Conservation (phyloP, 2,113 vertebrate genomes). For the Gracilinanus agilis region DNA sequence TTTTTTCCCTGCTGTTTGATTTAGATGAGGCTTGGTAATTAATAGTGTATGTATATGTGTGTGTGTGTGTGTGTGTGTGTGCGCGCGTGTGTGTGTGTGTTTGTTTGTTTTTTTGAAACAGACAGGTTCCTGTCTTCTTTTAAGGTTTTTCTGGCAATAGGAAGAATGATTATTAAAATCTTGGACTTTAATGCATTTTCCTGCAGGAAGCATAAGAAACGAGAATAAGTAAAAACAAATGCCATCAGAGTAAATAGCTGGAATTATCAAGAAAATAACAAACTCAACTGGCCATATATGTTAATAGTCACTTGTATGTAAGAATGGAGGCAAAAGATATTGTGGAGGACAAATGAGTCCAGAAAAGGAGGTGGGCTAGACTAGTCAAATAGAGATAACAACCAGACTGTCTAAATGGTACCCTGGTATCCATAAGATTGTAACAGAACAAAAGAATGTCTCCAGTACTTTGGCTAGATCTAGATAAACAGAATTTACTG, state of each 20-base stretch:
- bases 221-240: slow-evolving; percentile 7
- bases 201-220: background rate
- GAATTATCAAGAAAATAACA: background rate
- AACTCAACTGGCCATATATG: background rate
- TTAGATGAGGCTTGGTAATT: background rate
- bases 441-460: background rate
- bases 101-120: too few relatives aligned
- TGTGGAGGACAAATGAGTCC: background rate
- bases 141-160: background rate
- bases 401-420: background rate
- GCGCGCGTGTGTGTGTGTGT: background rate
- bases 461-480: background rate
- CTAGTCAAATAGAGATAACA: background rate
- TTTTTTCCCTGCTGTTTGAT: background rate
- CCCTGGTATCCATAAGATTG: background rate
- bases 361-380: background rate
- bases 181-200: slow-evolving; percentile 26
- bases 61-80: background rate
- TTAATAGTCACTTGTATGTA: background rate
- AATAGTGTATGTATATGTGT: background rate
- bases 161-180: slow-evolving; percentile 1
- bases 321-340: background rate
- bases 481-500: background rate
- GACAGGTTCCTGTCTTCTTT: background rate
- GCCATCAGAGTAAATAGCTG: background rate